Evolutionary conservation across 2,113 vertebrate genomes (phyloP).

Genomic region (Ameiurus melas): DNA sequence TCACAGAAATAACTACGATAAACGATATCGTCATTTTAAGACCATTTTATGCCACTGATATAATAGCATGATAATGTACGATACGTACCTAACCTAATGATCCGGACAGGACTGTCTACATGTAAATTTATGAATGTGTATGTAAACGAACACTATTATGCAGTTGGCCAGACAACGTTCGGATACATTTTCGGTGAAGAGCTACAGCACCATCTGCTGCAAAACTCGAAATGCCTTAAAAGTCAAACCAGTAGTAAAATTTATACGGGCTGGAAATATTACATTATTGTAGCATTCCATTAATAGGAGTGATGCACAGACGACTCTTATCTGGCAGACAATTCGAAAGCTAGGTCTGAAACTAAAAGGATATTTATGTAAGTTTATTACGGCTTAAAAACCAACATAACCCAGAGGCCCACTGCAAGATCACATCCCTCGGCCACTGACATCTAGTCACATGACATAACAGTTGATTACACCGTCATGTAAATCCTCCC

Average conservation of each 20-base stretch:
- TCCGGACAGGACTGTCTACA: no score
- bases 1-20: no score
- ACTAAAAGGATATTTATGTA: background rate
- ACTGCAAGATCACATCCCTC: background rate
- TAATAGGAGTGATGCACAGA: background rate
- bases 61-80: no score
- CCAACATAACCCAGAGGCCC: background rate
- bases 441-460: background rate
- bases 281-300: background rate
- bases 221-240: background rate
- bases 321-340: background rate
- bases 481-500: background rate
- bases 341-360: background rate
- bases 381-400: background rate
- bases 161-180: background rate
- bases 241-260: background rate
- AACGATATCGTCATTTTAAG: no score
- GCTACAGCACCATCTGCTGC: conserved; percentile 12
- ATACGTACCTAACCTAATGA: no score
- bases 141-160: background rate
- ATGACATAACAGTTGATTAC: background rate
- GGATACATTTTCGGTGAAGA: background rate
- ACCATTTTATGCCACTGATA: no score
- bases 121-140: background rate
- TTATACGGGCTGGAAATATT: background rate